Conservation (phyloP, 2,797 vertebrate species). For the Platalea minor region DNA sequence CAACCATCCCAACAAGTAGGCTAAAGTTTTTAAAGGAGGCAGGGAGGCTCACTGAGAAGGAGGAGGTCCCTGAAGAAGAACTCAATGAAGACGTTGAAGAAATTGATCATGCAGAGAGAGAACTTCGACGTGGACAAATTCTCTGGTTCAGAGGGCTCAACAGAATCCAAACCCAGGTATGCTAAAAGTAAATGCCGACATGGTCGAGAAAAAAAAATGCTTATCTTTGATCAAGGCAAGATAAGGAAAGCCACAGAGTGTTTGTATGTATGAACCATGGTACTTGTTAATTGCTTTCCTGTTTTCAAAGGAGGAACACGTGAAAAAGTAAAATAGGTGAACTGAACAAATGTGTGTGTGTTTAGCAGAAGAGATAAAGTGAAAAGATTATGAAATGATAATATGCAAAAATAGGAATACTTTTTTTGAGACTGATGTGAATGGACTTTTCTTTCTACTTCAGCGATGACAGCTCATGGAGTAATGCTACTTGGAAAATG, state of each 20-base stretch:
- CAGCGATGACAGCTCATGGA: neutral
- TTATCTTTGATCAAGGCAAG: neutral
- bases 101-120: constrained; percentile 95
- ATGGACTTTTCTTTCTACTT: neutral
- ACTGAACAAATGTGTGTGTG: neutral
- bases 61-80: constrained; percentile 91
- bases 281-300: neutral
- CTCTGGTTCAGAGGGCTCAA: constrained; percentile 98
- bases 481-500: neutral
- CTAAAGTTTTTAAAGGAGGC: constrained; percentile 93
- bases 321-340: neutral
- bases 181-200: neutral
- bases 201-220: neutral
- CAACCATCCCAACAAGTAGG: constrained; percentile 90
- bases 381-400: neutral
- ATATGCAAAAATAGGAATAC: neutral
- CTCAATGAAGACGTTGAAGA: constrained; percentile 94
- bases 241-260: neutral
- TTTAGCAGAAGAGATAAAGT: neutral
- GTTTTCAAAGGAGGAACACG: neutral
- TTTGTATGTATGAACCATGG: neutral
- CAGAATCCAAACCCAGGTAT: constrained; percentile 98
- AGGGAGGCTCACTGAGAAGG: constrained; percentile 89
- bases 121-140: constrained; percentile 95
- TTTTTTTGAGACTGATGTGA: neutral